Evolutionary conservation across 1,140 invertebrate genomes (phyloP).

Genomic region (Meloidogyne floridensis): DNA sequence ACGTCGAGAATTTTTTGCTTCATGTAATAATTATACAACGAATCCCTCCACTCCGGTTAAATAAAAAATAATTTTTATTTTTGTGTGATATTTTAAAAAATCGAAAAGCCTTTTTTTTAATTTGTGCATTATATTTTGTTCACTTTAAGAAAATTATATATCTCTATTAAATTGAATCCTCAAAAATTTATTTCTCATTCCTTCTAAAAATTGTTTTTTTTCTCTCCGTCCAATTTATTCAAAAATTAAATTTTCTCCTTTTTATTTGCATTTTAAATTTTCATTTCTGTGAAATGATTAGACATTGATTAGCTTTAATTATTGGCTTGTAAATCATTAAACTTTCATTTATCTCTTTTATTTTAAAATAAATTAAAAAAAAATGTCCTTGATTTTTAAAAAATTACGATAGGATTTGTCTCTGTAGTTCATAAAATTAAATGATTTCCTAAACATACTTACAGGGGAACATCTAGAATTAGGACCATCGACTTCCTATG

Average conservation of each 20-base stretch:
- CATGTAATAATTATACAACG: neutral
- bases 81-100: neutral
- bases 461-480: too few relatives aligned
- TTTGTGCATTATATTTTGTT: neutral
- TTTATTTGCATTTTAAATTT: too few relatives aligned
- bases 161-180: neutral
- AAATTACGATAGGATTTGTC: too few relatives aligned
- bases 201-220: neutral
- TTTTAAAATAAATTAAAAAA: too few relatives aligned
- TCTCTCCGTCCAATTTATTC: neutral
- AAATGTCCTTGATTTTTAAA: too few relatives aligned
- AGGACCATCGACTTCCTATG: too few relatives aligned
- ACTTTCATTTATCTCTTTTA: too few relatives aligned
- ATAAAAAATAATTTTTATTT: neutral
- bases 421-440: too few relatives aligned
- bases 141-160: neutral
- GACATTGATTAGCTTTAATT: too few relatives aligned
- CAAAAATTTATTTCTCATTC: neutral
- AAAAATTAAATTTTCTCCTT: neutral
- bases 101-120: neutral
- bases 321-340: too few relatives aligned
- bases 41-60: neutral
- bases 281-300: too few relatives aligned
- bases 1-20: slow-evolving; percentile 14
- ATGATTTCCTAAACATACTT: too few relatives aligned